Evolutionary conservation across 1,140 invertebrate genomes (phyloP), one percentile per base, ranked within the genome.

Genomic region (Helicoverpa zea): DNA sequence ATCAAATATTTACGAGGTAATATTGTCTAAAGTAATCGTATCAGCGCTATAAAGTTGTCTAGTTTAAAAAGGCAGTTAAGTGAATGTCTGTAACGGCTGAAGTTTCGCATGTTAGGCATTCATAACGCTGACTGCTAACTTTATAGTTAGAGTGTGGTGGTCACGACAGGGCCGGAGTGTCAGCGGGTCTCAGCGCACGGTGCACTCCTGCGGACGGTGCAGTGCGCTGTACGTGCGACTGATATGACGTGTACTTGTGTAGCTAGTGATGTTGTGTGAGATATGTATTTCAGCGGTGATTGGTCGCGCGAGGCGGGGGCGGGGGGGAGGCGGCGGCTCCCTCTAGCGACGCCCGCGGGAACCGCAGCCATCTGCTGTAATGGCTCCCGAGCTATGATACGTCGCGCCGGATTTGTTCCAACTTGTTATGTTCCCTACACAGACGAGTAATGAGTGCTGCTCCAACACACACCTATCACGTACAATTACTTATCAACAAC

Each of bases 241-340:
- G 14, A 35, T 61, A 61, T 49, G 59, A 66, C 61, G 51, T 52
- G 49, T 66, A 64, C 9, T 29, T 70, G 61, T 54, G 47, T 51
- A 75, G 73, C 18, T 49, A 29, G 73, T 47, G 73, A 75, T 75
- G 43, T 75, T 35, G 61, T 64, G 47, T 66, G 61, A 77, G 75
- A 66, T 77, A 77, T 77, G 59, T 77, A 77, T 64, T 77, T 77
- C 61, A 77, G 75, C 75, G 75, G 75, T 77, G 75, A 77, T 77
- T 77, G 75, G 75, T 66, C 75, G 75, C 35, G 49, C 61, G 68
- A 29, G 35, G 76, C 63, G 63, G 64, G 10, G 49, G 54, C 16
- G 30, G 76, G 29, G 23, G 49, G 5, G n/a, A n/a, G 52, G 51
- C n/a, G 63, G 61, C 58, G 58, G 56, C 68, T 70, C 30, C 74